phyloP scores from a whole-genome alignment of 2,888 invertebrate genomes.

The Caenorhabditis sp. region DNA sequence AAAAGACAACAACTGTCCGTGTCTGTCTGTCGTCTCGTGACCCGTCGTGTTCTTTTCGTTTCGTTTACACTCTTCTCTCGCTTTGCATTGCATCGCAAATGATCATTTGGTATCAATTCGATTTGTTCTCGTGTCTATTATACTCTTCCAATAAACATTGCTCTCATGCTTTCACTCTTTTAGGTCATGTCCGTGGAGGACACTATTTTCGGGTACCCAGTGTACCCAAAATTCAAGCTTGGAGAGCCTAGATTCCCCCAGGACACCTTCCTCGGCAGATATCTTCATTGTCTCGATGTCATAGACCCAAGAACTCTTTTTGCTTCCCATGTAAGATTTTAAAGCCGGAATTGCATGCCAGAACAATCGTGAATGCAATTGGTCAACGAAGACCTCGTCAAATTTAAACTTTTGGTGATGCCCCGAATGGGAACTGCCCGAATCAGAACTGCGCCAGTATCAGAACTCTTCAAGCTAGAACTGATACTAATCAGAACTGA shows the following conservation, averaged over 20 bases:
- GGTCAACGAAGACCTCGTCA: too few relatives aligned
- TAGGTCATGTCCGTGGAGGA: conserved; percentile 15
- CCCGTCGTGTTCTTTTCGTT: neutral
- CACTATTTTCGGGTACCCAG: conserved; percentile 69
- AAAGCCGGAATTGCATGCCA: too few relatives aligned
- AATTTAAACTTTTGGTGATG: too few relatives aligned
- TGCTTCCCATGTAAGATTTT: conserved; percentile 79
- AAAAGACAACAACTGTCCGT: conserved; percentile 31
- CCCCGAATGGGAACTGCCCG: too few relatives aligned
- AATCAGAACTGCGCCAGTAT: too few relatives aligned
- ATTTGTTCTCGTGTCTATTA: conserved; percentile 2
- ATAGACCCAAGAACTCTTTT: conserved; percentile 81
- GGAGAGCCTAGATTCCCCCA: conserved; percentile 73
- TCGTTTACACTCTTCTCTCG: neutral
- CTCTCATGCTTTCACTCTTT: too few relatives aligned
- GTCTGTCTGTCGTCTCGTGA: neutral
- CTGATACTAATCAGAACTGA: too few relatives aligned
- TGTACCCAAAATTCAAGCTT: conserved; percentile 70
- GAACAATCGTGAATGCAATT: too few relatives aligned
- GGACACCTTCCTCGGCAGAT: conserved; percentile 80
- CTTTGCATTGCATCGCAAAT: conserved; percentile 12
- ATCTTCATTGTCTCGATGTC: conserved; percentile 81
- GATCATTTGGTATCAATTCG: conserved; percentile 15
- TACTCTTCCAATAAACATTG: too few relatives aligned
- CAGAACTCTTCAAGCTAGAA: too few relatives aligned